Base-by-base conservation (phyloP, 2,113 vertebrate species). In the Chionomys nivalis region DNA sequence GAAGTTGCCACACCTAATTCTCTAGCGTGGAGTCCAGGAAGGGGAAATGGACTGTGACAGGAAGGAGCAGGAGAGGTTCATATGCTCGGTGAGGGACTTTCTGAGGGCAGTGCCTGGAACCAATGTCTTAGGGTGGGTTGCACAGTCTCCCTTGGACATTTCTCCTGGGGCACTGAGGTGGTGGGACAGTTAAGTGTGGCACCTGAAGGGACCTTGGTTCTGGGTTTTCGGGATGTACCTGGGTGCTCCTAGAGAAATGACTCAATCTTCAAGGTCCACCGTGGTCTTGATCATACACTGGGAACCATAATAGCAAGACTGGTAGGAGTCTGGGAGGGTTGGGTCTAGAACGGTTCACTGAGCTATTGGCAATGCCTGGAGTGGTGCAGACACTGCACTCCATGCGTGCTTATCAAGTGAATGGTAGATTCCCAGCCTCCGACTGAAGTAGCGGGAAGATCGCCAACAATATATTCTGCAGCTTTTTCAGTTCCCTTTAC, bases 1-100 rank as follows among this genome's bases (percentile, higher is more conserved):
- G 93, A 95, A 97, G 87, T 44, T 31, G 44, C 78, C 49, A 68
- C 2, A 1, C 89, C 58, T 21, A 23, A 24, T 91, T 96, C 73
- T 86, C 47, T 89, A 79, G 49, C 44, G 5, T 39, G 61, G 39
- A 73, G 89, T 61, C 1, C 55, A 65, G 87, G 91, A 68, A 91
- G 89, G 89, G 96, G 94, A 95, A 92, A 89, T 72, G 75, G 66
- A 47, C 90, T n/a, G 52, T 14, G 83, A 90, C 79, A n/a, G 90
- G 93, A 88, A n/a, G 90, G 93, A 88, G 55, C 28, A 21, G 47
- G 47, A 87, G 87, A 95, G 52, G 82, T 72, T 81, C 16, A 72
- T 55, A 79, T 81, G 92, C 24, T 24, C 70, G 63, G 3, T 55
- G 11, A 52, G 96, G 94, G 91, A 93, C 81, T 96, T 97, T 95